These are phyloP conservation scores for Lamellibrachia satsuma DNA, from an alignment of 2,888 invertebrate species.

Conservation along the genomic window DNA sequence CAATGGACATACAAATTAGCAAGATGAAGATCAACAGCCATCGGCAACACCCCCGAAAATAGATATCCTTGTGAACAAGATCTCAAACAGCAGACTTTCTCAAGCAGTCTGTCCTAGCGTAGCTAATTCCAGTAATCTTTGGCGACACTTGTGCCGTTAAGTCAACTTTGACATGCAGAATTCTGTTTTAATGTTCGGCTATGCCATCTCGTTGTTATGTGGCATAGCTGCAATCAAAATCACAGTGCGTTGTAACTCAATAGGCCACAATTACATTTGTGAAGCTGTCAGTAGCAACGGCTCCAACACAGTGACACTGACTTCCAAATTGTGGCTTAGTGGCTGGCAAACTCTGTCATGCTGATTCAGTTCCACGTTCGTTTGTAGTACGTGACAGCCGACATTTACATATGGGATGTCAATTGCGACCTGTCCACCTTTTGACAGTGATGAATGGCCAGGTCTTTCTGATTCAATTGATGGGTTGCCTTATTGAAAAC, in stretches of 20 bases:
- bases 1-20: conserved; percentile 7
- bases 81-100: background rate
- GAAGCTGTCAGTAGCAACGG: background rate
- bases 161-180: conserved; percentile 3
- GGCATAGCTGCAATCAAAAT: background rate
- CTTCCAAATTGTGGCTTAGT: background rate
- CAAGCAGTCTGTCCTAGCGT: background rate
- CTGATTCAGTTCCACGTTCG: background rate
- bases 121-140: background rate
- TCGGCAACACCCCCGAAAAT: background rate
- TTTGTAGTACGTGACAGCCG: background rate
- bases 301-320: background rate
- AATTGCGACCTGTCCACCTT: background rate
- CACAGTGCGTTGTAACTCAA: background rate
- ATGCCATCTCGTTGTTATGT: background rate
- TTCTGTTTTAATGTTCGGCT: background rate
- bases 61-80: background rate
- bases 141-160: background rate
- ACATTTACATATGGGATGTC: background rate
- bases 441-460: background rate
- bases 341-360: background rate
- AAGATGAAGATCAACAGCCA: background rate
- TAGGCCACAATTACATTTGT: background rate
- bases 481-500: background rate
- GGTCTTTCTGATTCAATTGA: background rate